Evolutionary conservation across 2,797 vertebrate species (phyloP), one percentile per base, ranked within the genome.

Genomic region (Phrynocephalus vlangalii): DNA sequence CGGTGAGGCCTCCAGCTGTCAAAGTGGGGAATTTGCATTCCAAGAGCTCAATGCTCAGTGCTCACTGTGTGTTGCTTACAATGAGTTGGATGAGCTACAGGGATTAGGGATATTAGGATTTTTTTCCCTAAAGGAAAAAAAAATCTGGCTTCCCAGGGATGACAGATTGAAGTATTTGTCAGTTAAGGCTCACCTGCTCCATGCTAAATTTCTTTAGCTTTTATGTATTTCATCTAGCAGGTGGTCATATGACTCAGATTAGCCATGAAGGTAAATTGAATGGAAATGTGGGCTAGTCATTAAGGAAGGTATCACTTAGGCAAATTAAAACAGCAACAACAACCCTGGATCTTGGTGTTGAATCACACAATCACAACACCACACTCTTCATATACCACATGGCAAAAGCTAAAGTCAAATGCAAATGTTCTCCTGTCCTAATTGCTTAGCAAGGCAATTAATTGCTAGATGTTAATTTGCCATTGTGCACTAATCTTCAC

Each of bases 1-100:
- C 11, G 9, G 63, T 71, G 33, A 76, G 82, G 33, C 33, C 66
- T 81, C 82, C 50, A 84, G 52, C 44, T 24, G 15, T 63, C 82
- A 50, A 63, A 33, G 82, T 28, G 67, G 44, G 50, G 71, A 63
- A 84, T 90, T 87, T 84, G 82, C 63, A 90, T 90, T 84, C 66
- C 22, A 13, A 80, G 60, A 60, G 15, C 68, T 18, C 48, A 15
- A 75, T 56, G 44, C 83, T 48, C 67, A 38, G 56, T 68, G 63
- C 38, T 44, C 38, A 44, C 38, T 24, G 63, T 68, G 18, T 79
- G 28, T 81, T 60, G 56, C 71, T 38, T 6, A 63, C 60, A 18
- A 18, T 33, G 71, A 38, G 77, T n/a, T 67, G 76, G 76, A 48
- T 70, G 76, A 90, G 56, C 70, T 79, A 60, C 70, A 60, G 30